These are phyloP conservation scores for Platycheirus rosarum DNA, from an alignment of 2,888 invertebrate species.

Conservation along the genomic window DNA sequence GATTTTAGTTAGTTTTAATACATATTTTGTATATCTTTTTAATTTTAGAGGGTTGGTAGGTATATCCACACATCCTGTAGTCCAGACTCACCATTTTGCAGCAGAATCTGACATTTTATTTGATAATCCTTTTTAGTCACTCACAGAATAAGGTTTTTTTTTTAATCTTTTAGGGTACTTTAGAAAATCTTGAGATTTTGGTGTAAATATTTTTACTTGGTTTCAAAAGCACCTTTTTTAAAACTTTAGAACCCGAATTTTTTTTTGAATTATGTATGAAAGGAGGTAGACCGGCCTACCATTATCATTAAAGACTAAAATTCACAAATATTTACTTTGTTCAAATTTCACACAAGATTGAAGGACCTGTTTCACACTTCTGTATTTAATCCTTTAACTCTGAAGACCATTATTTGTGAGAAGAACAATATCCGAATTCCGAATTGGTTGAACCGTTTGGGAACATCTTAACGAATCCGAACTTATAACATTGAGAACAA, in stretches of 20 bases:
- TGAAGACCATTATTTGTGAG: background rate
- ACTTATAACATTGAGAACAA: slow-evolving; percentile 82
- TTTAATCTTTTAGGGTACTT: background rate
- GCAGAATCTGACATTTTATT: slow-evolving; percentile 47
- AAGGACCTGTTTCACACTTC: background rate
- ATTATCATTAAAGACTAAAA: background rate
- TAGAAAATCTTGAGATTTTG: background rate
- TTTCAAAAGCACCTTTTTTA: background rate
- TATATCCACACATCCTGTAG: too few species aligned
- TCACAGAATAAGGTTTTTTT: background rate
- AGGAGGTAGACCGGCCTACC: too few species aligned
- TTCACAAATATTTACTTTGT: background rate
- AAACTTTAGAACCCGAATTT: too few species aligned
- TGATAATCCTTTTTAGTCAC: slow-evolving; percentile 44
- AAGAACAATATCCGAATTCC: slow-evolving; percentile 19
- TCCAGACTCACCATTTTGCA: slow-evolving; percentile 60
- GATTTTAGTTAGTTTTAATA: too few species aligned
- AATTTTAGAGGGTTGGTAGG: too few species aligned
- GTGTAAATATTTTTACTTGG: background rate
- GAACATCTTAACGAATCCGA: slow-evolving; percentile 61
- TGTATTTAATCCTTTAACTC: background rate
- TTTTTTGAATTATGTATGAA: background rate
- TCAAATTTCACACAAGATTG: background rate
- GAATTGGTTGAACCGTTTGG: slow-evolving; percentile 38
- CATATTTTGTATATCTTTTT: too few species aligned